A percentile compares a stretch with the other conserved stretches of the same genome.
Conservation (phyloP, 2,113 vertebrate species). For the Martes martes region DNA sequence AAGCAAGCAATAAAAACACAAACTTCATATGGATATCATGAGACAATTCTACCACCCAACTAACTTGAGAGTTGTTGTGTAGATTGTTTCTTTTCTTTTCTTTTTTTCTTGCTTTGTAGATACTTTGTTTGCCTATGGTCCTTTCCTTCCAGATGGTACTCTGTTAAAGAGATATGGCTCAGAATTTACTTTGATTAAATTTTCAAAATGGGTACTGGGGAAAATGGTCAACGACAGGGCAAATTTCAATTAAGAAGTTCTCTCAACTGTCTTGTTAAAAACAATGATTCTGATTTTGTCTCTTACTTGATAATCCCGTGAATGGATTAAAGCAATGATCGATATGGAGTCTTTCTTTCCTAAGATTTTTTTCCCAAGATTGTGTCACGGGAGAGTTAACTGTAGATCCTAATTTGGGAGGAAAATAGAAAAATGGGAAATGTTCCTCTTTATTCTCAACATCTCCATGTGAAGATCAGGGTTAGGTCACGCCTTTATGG, state of each 20-base stretch:
- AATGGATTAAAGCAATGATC: not conserved
- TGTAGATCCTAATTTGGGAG: not conserved
- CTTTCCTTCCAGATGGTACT: not conserved
- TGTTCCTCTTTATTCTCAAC: not conserved
- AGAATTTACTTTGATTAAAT: not conserved
- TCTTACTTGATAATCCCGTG: not conserved
- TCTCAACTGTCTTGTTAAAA: not conserved
- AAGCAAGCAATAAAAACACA: not conserved
- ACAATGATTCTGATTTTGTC: not conserved
- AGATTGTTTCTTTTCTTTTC: not conserved
- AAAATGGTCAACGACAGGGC: not conserved
- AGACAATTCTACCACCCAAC: not conserved
- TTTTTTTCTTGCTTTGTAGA: no score
- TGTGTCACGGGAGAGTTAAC: not conserved
- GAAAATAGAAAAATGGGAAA: not conserved
- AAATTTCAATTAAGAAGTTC: not conserved
- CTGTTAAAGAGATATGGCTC: not conserved
- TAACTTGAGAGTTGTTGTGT: not conserved
- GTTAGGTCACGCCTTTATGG: not conserved
- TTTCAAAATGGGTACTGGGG: not conserved
- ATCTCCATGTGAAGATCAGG: slow-evolving; percentile 16
- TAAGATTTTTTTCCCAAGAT: not conserved
- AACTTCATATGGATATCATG: not conserved
- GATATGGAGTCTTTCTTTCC: not conserved
- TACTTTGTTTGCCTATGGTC: rapidly evolving